A percentile compares a stretch with the other conserved stretches of the same genome.
Evolutionary conservation across 1,140 invertebrate species (phyloP).

Genomic region (Ganaspis sp.): DNA sequence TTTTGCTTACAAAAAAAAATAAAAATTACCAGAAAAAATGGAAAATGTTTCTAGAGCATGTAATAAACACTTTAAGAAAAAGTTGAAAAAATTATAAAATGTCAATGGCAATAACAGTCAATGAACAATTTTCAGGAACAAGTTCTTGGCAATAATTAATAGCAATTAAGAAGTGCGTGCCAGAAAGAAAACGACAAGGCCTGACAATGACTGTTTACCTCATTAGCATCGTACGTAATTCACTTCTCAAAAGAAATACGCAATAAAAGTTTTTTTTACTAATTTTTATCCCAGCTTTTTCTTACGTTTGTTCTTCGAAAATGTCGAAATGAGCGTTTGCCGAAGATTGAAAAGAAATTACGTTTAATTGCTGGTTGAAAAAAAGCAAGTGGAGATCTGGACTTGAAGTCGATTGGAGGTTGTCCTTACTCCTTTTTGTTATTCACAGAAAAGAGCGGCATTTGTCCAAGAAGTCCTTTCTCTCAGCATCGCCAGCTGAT

Average conservation of each 20-base stretch:
- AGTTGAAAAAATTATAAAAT: background rate
- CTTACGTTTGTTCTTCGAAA: background rate
- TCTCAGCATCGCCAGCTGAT: background rate
- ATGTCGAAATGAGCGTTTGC: background rate
- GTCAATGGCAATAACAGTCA: background rate
- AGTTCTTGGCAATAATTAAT: background rate
- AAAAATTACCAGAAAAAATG: no score
- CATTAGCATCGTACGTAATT: background rate
- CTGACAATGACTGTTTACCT: background rate
- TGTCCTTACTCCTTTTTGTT: background rate
- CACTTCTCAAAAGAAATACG: background rate
- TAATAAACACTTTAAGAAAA: background rate
- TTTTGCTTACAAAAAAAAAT: no score
- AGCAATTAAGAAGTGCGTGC: constrained; percentile 5
- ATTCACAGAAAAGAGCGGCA: constrained; percentile 25
- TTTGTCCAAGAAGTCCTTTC: background rate
- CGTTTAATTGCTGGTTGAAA: background rate
- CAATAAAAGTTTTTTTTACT: background rate
- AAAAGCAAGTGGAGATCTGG: background rate
- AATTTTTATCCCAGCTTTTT: background rate
- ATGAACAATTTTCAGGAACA: constrained; percentile 1
- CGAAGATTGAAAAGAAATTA: background rate
- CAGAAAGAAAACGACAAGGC: background rate
- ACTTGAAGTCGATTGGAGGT: background rate
- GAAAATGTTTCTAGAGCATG: no score